phyloP scores from a whole-genome alignment of 2,797 vertebrate genomes.

The Tokudaia muenninki region DNA sequence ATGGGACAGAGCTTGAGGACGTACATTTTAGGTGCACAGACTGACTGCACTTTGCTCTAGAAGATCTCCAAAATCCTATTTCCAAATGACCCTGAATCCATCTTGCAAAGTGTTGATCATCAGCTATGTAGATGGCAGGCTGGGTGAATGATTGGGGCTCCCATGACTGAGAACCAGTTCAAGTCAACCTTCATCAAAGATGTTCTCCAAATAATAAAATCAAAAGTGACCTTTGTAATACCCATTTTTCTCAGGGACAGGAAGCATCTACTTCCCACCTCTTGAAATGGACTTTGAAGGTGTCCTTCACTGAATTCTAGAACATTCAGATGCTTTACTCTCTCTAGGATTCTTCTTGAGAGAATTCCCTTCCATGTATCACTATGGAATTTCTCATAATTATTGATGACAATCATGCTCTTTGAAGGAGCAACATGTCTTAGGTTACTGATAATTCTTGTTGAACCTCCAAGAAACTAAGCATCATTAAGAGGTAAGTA shows the following conservation, averaged over 20 bases:
- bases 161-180: neutral
- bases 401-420: neutral
- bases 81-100: neutral
- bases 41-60: neutral
- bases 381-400: neutral
- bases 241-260: neutral
- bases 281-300: neutral
- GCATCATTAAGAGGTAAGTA: neutral
- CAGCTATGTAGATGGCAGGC: accelerated
- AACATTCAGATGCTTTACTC: neutral
- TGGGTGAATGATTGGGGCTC: neutral
- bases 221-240: neutral
- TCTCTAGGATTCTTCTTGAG: neutral
- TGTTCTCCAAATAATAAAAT: neutral
- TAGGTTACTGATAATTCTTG: neutral
- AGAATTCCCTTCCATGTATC: neutral
- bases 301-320: neutral
- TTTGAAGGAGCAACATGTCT: neutral
- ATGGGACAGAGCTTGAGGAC: neutral
- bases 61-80: neutral
- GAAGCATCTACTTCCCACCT: neutral
- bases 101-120: neutral
- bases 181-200: neutral
- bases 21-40: neutral
- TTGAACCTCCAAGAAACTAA: neutral